Evolutionary conservation across 1,140 invertebrate genomes (phyloP).

Genomic region (Spodoptera frugiperda): DNA sequence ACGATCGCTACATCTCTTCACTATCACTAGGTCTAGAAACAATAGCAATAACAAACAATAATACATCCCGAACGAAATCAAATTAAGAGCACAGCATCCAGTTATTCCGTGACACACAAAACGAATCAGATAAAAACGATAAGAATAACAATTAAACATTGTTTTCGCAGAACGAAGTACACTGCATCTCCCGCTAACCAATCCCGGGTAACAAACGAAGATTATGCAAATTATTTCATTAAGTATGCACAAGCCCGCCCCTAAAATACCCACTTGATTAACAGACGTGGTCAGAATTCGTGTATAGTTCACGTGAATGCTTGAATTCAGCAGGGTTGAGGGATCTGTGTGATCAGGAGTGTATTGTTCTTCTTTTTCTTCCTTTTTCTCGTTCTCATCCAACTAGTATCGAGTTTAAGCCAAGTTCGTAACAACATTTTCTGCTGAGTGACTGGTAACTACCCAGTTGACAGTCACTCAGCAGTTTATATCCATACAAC

Average conservation of each 20-base stretch:
- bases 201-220: slow-evolving; percentile 61
- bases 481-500: too few species aligned
- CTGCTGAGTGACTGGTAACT: too few species aligned
- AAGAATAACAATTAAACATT: slow-evolving; percentile 35
- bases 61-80: slow-evolving; percentile 11
- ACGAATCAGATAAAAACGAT: slow-evolving; percentile 30
- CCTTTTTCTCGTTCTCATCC: too few species aligned
- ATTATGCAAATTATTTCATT: slow-evolving; percentile 66
- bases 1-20: background rate
- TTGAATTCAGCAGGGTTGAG: slow-evolving; percentile 14
- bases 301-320: slow-evolving; percentile 44
- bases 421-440: too few species aligned
- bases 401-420: too few species aligned
- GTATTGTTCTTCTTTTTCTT: background rate
- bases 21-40: background rate
- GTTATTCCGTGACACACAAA: slow-evolving; percentile 15
- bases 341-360: background rate
- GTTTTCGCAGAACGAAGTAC: slow-evolving; percentile 17
- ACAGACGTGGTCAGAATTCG: slow-evolving; percentile 53
- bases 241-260: slow-evolving; percentile 55
- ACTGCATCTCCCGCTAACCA: slow-evolving; percentile 46
- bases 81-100: slow-evolving; percentile 1
- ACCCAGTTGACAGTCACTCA: too few species aligned
- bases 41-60: background rate
- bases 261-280: slow-evolving; percentile 62